Percentiles rank a stretch among this genome's conserved stretches.
Conservation (phyloP, 1,140 invertebrate species). For the Musca vetustissima region DNA sequence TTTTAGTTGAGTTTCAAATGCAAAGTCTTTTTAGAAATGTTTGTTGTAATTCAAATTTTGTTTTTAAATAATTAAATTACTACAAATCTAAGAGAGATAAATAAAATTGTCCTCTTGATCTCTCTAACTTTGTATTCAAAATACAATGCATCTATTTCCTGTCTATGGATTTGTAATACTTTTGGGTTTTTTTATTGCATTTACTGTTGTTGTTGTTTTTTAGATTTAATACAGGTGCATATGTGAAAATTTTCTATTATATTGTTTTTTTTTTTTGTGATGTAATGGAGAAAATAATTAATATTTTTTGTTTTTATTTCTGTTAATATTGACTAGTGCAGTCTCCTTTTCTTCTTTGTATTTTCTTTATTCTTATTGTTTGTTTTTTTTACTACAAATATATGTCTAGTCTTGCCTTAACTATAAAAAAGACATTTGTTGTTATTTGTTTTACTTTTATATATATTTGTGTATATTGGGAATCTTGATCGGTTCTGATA, state of each 20-base stretch:
- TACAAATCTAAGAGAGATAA: no score
- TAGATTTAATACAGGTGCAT: neutral
- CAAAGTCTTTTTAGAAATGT: no score
- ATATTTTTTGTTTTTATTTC: constrained; percentile 1
- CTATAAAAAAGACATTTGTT: neutral
- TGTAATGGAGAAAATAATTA: neutral
- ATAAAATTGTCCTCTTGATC: no score
- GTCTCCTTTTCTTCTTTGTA: constrained; percentile 1
- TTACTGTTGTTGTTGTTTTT: neutral
- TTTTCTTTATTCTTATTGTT: no score
- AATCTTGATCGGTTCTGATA: neutral
- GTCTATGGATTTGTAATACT: neutral
- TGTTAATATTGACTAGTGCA: constrained; percentile 22
- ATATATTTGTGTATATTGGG: neutral
- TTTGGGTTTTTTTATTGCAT: neutral
- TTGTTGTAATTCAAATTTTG: no score
- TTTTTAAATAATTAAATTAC: no score
- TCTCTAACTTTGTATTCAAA: no score
- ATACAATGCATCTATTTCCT: neutral
- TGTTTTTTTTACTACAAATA: neutral
- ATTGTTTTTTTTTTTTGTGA: neutral
- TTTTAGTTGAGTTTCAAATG: no score
- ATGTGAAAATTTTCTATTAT: neutral
- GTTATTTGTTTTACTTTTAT: neutral
- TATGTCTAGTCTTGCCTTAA: neutral